Base-by-base conservation (phyloP, 2,113 vertebrate genomes). In the Nesospiza acunhae region DNA sequence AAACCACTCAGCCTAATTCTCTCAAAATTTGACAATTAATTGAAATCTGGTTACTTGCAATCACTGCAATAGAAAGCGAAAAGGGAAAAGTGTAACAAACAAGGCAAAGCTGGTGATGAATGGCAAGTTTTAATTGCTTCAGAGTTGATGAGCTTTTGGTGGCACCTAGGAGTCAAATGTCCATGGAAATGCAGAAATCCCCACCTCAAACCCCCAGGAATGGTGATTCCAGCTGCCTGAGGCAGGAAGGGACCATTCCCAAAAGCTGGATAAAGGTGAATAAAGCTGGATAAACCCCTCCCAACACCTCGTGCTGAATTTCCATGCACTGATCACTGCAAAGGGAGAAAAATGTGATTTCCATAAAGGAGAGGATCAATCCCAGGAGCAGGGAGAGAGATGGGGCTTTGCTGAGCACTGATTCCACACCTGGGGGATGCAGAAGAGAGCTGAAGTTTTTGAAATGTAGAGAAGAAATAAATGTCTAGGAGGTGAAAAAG, bases 11-110 rank as follows among this genome's bases (percentile, higher is more conserved):
- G 81, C 90, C 89, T 67, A 84, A 93, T 96, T 94, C 83, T 69
- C 94, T 95, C 90, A 81, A 84, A 91, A 76, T 50, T 4, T 83
- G 80, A 94, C 44, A 84, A 95, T 93, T 92, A 92, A 89, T 16
- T 84, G 80, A 56, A 47, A 90, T 91, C 92, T 89, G 60, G 79
- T 68, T 92, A 16, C 47, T 75, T 78, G 70, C 47, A 44, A 53
- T 96, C 63, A 6, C 56, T 39, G 73, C 19, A 84, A 82, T 41
- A n/a, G 62, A 83, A 86, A 90, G 91, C 4, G 15, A 41, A 84
- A 60, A 58, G 19, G 37, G 56, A 15, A 1, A 30, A 74, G 28
- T 16, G 17, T 52, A 50, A 27, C 41, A 9, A 50, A 27, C 41
- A 9, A 78, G 50, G 70, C 41, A 62, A 53, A 75, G 33, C 6